Conservation (phyloP, 2,797 vertebrate species). For the Acridotheres tristis region DNA sequence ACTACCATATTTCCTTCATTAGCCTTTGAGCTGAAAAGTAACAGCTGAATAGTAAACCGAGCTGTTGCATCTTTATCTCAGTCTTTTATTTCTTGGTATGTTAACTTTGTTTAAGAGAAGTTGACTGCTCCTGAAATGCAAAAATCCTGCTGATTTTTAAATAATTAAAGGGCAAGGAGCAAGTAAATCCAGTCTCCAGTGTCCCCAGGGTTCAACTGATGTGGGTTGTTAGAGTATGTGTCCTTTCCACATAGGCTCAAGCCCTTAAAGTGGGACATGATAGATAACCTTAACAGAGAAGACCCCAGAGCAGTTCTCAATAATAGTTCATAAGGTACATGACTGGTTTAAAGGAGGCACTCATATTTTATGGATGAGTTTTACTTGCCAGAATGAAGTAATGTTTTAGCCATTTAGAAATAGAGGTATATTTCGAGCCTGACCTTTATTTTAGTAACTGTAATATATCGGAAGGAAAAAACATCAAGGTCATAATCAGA, state of each 20-base stretch:
- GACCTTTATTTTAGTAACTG: neutral
- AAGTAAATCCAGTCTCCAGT: neutral
- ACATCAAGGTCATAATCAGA: rapidly evolving
- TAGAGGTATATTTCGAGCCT: neutral
- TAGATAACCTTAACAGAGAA: neutral
- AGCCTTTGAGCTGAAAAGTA: neutral
- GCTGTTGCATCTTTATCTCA: neutral
- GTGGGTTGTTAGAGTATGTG: rapidly evolving
- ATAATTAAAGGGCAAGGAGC: neutral
- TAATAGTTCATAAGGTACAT: neutral
- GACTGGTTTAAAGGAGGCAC: neutral
- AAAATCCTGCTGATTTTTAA: neutral
- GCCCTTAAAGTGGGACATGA: neutral
- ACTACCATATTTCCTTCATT: neutral
- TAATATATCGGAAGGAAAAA: neutral
- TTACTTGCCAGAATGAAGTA: neutral
- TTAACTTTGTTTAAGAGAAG: neutral
- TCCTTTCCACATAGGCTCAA: neutral
- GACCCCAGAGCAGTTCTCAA: neutral
- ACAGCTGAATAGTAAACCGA: neutral
- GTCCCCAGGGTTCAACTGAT: neutral
- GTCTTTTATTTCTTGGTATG: neutral
- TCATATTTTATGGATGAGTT: rapidly evolving
- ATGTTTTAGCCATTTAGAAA: neutral
- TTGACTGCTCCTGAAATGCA: neutral